These are phyloP conservation scores for Caenorhabditis briggsae DNA, from an alignment of 1,140 invertebrate species.

Conservation along the genomic window DNA sequence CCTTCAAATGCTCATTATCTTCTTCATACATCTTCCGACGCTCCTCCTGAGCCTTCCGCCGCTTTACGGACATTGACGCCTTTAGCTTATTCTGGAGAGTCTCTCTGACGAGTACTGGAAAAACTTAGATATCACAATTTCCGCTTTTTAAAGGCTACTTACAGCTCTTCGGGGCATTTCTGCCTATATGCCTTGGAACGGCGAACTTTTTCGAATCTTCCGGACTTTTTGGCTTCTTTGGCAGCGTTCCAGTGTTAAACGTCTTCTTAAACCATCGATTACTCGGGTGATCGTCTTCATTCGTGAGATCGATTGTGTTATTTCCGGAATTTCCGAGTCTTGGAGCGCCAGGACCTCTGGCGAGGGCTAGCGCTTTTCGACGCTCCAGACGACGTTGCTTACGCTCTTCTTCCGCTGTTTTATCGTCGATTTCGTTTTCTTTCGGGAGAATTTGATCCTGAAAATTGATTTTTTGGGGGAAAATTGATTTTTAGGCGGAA, in stretches of 20 bases:
- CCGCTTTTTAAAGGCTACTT: background rate
- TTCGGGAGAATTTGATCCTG: background rate
- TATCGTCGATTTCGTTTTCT: background rate
- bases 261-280: constrained; percentile 28
- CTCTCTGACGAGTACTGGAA: background rate
- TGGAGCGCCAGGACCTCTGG: background rate
- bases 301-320: constrained; percentile 28
- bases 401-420: constrained; percentile 2
- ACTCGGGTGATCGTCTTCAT: constrained; percentile 35
- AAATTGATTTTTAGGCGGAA: background rate
- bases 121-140: too few species aligned
- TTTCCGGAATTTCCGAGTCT: constrained; percentile 18
- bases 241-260: background rate
- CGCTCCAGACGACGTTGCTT: constrained; percentile 24
- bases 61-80: constrained; percentile 35
- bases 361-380: constrained; percentile 19
- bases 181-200: background rate
- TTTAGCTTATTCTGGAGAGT: background rate
- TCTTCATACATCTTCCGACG: constrained; percentile 54
- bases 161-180: constrained; percentile 27
- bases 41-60: constrained; percentile 50
- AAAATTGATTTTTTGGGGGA: background rate
- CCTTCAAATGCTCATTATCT: constrained; percentile 59
- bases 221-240: constrained; percentile 15
- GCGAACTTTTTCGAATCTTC: background rate